Evolutionary conservation across 2,888 invertebrate genomes (phyloP), one percentile per base, ranked within the genome.

Genomic region (Bombylius major): DNA sequence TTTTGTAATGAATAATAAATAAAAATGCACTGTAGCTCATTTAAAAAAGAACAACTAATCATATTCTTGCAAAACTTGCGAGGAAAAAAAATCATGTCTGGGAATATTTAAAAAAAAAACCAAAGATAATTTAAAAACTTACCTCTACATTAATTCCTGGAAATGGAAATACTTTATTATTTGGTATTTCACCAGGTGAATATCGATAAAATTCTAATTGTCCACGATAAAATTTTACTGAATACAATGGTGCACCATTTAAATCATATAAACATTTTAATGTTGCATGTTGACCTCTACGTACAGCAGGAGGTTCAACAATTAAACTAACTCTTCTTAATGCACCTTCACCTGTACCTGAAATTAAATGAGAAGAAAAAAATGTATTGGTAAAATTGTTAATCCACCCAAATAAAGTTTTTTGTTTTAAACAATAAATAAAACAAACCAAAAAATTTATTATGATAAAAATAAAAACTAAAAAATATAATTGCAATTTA

Each of bases 221-320:
- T 6, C 90, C 91, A 56, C 90, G 79, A 75, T 90, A 91, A 87
- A 89, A 91, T 77, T 91, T 90, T 60, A 91, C 87, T 5, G 89
- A 82, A 75, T 91, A 91, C 51, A 92, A 77, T 1, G 82, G 83
- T 5, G 82, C 83, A 0, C 81, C 83, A 66, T 88, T 84, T 74
- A 89, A 79, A 69, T 90, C 86, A 66, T 89, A 84, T 61, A 82
- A 77, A 72, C 91, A 91, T 55, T 80, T 78, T 50, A 90, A 75
- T 7, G 82, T 81, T 4, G 84, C 86, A 62, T 82, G 79, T 51
- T 82, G 80, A 8, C 83, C 83, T 55, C 81, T 77, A 68, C 84
- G 79, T 53, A 89, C 87, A 5, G 80, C 79, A 52, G 81, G 75
- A 12, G 89, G 89, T 61, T 82, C 78, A 55, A 89, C 82, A 58